Evolutionary conservation across 2,888 invertebrate species (phyloP), one percentile per base, ranked within the genome.

Genomic region (Eurois occulta): DNA sequence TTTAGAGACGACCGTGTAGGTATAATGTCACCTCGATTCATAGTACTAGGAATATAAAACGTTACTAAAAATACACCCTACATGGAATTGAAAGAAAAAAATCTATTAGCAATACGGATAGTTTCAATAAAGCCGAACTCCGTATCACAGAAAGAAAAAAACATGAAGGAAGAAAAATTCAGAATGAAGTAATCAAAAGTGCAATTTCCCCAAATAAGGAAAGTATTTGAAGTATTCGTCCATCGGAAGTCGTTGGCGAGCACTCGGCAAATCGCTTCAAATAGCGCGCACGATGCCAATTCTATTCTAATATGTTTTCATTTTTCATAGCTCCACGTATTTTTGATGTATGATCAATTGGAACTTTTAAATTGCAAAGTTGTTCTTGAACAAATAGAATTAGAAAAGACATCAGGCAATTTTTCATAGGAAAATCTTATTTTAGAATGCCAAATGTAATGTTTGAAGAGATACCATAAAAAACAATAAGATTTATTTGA

Each of bases 201-300:
- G 89, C 92, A 91, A 92, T 93, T 93, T 91, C 88, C 90, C 91
- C 89, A 91, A 93, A 92, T 92, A 92, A 91, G 90, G 91, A 89
- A 92, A 93, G 90, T 92, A 92, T 92, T 92, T 90, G 89, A 91
- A 90, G 91, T 90, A 91, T 90, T 92, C 91, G 90, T 89, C 91
- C 91, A 93, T 93, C 93, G 94, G 94, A 94, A 94, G 93, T 92
- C 88, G 90, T 93, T 92, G 88, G 89, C 91, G 89, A 92, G 91
- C 90, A 90, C 90, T 91, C 90, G 90, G 90, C 90, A 92, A 94
- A 94, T 94, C 91, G 93, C 89, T 90, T 87, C 91, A 88, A 94
- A 92, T 91, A 87, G 90, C 88, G 88, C 89, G 81, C 88, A 88
- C 91, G 88, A 88, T 92, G 92, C 92, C 93, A 92, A 92, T 93